Evolutionary conservation across 2,888 invertebrate genomes (phyloP).

Genomic region (Cephus nigrinus): DNA sequence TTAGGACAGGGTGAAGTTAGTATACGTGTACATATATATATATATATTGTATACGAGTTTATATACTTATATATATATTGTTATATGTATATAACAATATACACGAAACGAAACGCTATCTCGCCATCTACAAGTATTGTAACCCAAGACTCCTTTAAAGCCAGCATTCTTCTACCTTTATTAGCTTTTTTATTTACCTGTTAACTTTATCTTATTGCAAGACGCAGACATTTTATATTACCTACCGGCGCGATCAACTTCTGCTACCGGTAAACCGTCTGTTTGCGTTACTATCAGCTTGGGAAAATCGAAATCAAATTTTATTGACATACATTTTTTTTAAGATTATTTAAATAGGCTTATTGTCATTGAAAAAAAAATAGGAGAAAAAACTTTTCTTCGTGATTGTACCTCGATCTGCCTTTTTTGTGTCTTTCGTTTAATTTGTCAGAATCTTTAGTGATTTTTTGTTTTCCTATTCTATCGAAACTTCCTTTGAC

Average conservation of each 20-base stretch:
- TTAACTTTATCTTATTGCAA: slow-evolving; percentile 19
- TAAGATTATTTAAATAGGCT: not conserved
- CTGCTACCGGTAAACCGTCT: not conserved
- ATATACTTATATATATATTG: not conserved
- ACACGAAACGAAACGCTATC: slow-evolving; percentile 27
- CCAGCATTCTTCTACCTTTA: slow-evolving; percentile 16
- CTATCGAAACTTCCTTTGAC: not conserved
- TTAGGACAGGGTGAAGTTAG: not conserved
- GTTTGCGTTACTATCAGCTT: not conserved
- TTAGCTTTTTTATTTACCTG: slow-evolving; percentile 10
- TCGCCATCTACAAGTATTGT: slow-evolving; percentile 23
- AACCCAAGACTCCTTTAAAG: slow-evolving; percentile 19
- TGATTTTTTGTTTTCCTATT: not conserved
- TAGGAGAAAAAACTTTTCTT: not conserved
- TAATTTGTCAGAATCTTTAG: not conserved
- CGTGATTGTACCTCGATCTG: not conserved
- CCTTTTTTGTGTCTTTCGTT: not conserved
- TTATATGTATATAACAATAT: not conserved
- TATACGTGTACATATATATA: not conserved
- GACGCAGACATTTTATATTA: slow-evolving; percentile 16
- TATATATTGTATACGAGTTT: not conserved
- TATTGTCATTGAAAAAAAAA: too few species aligned
- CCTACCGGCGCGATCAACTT: slow-evolving; percentile 13
- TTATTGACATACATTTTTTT: not conserved
- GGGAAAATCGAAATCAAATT: not conserved